Percentiles rank a stretch among this genome's conserved stretches.
These are phyloP conservation scores for Hermetia illucens DNA, from an alignment of 1,140 invertebrate genomes.

Conservation along the genomic window DNA sequence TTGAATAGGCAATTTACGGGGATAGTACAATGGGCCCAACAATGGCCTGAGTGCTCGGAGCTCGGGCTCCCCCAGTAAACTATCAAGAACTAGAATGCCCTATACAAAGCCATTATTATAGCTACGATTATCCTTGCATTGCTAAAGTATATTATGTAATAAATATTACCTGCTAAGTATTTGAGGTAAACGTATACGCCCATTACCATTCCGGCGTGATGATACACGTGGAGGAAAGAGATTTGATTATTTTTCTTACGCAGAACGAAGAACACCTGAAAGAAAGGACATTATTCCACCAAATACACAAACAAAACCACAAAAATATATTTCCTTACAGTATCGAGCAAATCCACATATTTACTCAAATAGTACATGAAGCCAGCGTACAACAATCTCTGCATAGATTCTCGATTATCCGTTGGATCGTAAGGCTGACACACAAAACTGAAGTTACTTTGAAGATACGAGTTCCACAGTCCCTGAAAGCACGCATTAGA, in stretches of 20 bases:
- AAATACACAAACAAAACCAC: neutral
- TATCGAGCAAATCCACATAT: conserved; percentile 41
- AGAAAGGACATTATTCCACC: conserved; percentile 4
- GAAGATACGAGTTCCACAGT: conserved; percentile 28
- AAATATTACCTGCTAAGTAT: conserved; percentile 39
- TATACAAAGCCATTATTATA: no score
- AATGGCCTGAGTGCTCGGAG: no score
- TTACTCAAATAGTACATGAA: conserved; percentile 41
- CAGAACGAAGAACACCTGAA: conserved; percentile 56
- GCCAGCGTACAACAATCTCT: conserved; percentile 43
- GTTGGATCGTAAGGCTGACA: conserved; percentile 46
- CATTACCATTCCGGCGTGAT: conserved; percentile 59
- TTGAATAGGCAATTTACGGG: no score
- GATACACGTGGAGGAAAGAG: conserved; percentile 70
- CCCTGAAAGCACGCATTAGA: conserved; percentile 24
- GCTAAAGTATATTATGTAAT: neutral
- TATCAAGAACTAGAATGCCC: no score
- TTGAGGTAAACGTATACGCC: conserved; percentile 34
- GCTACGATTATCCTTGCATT: no score
- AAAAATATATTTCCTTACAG: conserved; percentile 29
- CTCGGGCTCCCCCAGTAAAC: no score
- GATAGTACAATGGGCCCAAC: no score
- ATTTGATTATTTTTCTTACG: conserved; percentile 71
- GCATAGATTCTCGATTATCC: conserved; percentile 32
- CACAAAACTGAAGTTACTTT: conserved; percentile 40